Conservation (phyloP, 2,797 vertebrate genomes). For the Microhierax caerulescens region DNA sequence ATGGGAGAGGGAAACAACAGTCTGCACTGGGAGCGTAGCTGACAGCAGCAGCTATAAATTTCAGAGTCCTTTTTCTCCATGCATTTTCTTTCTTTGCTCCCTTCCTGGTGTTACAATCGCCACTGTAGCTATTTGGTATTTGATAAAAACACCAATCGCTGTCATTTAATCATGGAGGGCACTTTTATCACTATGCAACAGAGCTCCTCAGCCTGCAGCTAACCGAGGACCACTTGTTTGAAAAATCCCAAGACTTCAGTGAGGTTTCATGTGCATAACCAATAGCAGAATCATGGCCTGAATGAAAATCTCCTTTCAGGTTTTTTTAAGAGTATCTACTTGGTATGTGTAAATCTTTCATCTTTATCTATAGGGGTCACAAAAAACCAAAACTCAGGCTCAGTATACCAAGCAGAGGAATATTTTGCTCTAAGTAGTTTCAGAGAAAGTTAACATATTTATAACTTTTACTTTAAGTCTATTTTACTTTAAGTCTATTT, state of each 20-base stretch:
- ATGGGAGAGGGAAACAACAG: neutral
- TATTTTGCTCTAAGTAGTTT: neutral
- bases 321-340: neutral
- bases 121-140: neutral
- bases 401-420: neutral
- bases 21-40: neutral
- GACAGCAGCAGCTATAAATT: neutral
- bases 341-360: neutral
- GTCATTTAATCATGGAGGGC: fast-evolving
- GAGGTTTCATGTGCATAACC: neutral
- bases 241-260: neutral
- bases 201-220: neutral
- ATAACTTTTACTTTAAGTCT: neutral
- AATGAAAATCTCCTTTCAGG: neutral
- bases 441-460: neutral
- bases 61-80: neutral
- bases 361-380: neutral
- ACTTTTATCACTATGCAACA: neutral
- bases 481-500: neutral
- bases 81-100: neutral
- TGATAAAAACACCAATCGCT: neutral
- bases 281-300: neutral
- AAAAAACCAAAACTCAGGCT: neutral
- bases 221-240: neutral
- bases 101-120: neutral